phyloP scores from a whole-genome alignment of 2,797 vertebrate genomes.

The Sphenopsis melanotis region DNA sequence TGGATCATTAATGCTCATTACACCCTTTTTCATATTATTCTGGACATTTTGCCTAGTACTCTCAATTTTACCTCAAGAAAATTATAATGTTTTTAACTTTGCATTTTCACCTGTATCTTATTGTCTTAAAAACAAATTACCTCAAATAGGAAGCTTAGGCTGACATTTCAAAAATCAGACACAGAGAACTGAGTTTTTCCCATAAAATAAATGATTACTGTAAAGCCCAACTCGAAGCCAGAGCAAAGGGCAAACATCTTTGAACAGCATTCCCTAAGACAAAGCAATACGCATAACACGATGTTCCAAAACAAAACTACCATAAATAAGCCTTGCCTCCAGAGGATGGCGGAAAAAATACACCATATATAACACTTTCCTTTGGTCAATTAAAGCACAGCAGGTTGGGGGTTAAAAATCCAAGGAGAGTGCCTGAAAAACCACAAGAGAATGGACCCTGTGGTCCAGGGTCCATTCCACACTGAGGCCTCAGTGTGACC shows the following conservation, averaged over 20 bases:
- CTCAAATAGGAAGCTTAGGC: neutral
- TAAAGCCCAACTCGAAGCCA: neutral
- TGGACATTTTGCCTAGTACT: neutral
- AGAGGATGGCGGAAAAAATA: neutral
- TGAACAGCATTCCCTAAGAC: neutral
- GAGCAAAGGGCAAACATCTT: neutral
- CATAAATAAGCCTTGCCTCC: neutral
- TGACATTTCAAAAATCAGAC: neutral
- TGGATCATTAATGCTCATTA: neutral
- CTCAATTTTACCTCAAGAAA: neutral
- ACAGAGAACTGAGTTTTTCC: neutral
- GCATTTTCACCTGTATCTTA: neutral
- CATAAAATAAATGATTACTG: neutral
- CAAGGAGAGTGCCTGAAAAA: neutral
- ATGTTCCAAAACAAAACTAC: slow-evolving; percentile 16
- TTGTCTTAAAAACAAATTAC: neutral
- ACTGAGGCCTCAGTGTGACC: neutral
- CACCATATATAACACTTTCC: neutral
- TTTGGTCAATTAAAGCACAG: neutral
- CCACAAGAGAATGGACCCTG: neutral
- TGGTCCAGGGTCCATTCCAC: neutral
- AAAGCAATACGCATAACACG: neutral
- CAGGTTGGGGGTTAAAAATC: neutral
- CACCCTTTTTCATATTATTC: neutral
- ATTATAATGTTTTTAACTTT: neutral